Percentiles rank a stretch among this genome's conserved stretches.
Evolutionary conservation across 2,113 vertebrate genomes (phyloP).

Genomic region (Dasyornis broadbenti): DNA sequence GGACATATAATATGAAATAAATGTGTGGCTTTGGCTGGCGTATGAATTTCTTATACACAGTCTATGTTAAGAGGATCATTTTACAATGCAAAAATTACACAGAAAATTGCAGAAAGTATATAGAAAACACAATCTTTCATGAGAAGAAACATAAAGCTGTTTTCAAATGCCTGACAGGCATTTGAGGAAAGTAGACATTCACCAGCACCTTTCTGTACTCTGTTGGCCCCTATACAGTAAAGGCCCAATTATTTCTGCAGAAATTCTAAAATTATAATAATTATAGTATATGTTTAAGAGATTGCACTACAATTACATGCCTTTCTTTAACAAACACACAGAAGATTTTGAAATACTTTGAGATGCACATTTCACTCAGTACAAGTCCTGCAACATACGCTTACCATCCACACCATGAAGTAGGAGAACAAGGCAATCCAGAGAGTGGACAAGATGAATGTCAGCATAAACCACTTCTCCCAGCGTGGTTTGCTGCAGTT

Average conservation of each 20-base stretch:
- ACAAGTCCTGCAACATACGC: not conserved
- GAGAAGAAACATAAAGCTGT: not conserved
- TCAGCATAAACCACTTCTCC: constrained; percentile 93
- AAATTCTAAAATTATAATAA: not conserved
- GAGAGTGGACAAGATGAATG: constrained; percentile 89
- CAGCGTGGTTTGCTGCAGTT: constrained; percentile 93
- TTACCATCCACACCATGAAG: constrained; percentile 99
- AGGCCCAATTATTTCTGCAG: not conserved
- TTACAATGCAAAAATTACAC: not conserved
- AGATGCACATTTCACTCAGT: not conserved
- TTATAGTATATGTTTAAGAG: not conserved
- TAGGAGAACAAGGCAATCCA: constrained; percentile 99
- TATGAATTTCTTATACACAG: not conserved
- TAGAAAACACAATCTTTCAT: not conserved
- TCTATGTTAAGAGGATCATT: not conserved
- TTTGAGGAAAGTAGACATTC: not conserved
- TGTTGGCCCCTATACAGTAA: not conserved
- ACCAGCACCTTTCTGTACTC: not conserved
- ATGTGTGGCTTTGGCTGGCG: not conserved
- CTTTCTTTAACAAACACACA: not conserved
- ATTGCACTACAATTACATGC: not conserved
- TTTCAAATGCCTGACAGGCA: not conserved
- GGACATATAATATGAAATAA: not conserved
- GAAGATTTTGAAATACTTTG: not conserved
- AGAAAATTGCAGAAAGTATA: not conserved